A percentile compares a stretch with the other conserved stretches of the same genome.
Conservation (phyloP, 2,888 invertebrate genomes). For the Phalera bucephala region DNA sequence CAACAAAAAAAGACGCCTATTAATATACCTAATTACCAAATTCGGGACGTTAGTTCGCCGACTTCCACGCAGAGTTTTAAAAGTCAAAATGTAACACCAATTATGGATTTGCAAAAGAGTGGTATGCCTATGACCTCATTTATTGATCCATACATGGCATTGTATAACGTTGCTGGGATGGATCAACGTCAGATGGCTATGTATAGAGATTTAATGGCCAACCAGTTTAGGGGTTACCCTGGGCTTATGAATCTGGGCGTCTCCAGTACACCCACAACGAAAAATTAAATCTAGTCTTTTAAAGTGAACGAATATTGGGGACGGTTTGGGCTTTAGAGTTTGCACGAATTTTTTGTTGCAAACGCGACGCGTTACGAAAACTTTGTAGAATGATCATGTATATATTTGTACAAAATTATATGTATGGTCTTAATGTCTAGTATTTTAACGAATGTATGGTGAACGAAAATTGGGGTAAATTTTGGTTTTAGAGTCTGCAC, state of each 20-base stretch:
- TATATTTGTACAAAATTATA: too few relatives aligned
- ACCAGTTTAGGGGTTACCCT: conserved; percentile 61
- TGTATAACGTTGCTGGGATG: conserved; percentile 66
- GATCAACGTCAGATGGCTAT: conserved; percentile 69
- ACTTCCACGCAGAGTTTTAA: conserved; percentile 39
- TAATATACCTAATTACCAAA: conserved; percentile 65
- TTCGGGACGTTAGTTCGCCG: conserved; percentile 54
- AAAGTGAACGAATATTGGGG: neutral
- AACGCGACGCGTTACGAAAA: too few relatives aligned
- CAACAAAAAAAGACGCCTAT: conserved; percentile 47
- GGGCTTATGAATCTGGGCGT: conserved; percentile 57
- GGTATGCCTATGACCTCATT: conserved; percentile 42
- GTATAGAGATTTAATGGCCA: conserved; percentile 69
- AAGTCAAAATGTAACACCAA: conserved; percentile 17
- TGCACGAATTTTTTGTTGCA: too few relatives aligned
- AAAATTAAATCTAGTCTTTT: conserved; percentile 44
- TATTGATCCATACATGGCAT: conserved; percentile 71
- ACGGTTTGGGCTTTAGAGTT: too few relatives aligned
- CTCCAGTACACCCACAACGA: conserved; percentile 66
- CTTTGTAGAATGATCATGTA: too few relatives aligned
- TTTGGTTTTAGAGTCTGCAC: too few relatives aligned
- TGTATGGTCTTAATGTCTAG: too few relatives aligned
- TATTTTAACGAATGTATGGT: too few relatives aligned
- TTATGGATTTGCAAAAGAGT: conserved; percentile 28
- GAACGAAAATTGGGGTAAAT: too few relatives aligned